Conservation (phyloP, 1,140 invertebrate genomes). For the Drosophila triauraria region DNA sequence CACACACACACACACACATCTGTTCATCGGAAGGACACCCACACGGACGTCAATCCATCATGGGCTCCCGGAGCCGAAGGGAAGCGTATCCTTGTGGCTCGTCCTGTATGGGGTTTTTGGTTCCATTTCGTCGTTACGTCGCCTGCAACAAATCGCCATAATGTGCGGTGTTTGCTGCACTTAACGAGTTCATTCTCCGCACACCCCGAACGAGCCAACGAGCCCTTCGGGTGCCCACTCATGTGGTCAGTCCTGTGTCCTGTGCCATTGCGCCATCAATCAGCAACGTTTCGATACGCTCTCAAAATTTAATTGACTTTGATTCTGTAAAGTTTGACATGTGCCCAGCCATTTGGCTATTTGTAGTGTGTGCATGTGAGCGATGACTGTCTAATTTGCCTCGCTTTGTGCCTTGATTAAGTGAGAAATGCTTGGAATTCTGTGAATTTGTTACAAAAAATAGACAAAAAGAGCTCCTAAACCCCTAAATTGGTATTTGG, state of each 20-base stretch:
- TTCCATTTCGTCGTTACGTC: conserved; percentile 54
- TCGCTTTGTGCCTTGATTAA: conserved; percentile 54
- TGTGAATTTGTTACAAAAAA: conserved; percentile 35
- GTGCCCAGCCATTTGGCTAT: conserved; percentile 7
- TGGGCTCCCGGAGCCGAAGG: conserved; percentile 9
- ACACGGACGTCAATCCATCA: conserved; percentile 70
- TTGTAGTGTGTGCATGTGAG: conserved; percentile 3
- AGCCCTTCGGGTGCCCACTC: background rate
- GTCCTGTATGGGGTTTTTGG: conserved; percentile 27
- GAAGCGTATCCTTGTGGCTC: conserved; percentile 8
- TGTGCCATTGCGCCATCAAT: conserved; percentile 72
- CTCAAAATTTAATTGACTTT: conserved; percentile 79
- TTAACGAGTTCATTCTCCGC: conserved; percentile 59
- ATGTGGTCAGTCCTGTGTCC: conserved; percentile 34
- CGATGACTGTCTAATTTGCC: conserved; percentile 58
- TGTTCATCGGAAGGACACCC: conserved; percentile 3
- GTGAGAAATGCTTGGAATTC: conserved; percentile 60
- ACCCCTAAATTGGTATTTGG: background rate
- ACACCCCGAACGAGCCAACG: background rate
- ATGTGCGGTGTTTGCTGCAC: conserved; percentile 76
- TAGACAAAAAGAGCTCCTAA: background rate
- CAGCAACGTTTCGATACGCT: conserved; percentile 51
- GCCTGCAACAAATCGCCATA: conserved; percentile 69
- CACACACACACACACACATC: conserved; percentile 12
- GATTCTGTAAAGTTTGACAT: conserved; percentile 58